These are phyloP conservation scores for Frankliniella fusca DNA, from an alignment of 2,888 invertebrate species.

Conservation along the genomic window DNA sequence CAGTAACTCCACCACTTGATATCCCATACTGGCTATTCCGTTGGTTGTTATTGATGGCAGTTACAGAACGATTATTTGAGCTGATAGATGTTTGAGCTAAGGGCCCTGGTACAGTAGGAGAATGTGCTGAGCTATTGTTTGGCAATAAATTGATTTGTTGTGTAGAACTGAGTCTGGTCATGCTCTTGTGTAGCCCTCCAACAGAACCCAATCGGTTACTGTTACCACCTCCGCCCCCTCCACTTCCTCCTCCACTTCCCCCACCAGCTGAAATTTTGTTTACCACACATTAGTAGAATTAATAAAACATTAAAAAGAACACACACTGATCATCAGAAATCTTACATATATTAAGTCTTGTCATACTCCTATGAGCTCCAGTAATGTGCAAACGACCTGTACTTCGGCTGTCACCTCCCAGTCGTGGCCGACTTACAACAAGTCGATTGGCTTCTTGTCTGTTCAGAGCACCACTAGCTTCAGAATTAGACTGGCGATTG, in stretches of 20 bases:
- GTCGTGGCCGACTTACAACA: conserved; percentile 40
- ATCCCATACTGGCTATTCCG: conserved; percentile 35
- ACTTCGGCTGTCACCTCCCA: conserved; percentile 64
- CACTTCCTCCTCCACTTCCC: not conserved
- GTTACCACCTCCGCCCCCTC: not conserved
- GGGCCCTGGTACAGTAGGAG: conserved; percentile 25
- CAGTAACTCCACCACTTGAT: conserved; percentile 57
- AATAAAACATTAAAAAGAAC: not conserved
- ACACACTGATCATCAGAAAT: conserved; percentile 27
- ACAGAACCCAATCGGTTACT: conserved; percentile 57
- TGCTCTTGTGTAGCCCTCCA: conserved; percentile 74
- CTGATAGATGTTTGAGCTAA: conserved; percentile 29
- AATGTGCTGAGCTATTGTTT: conserved; percentile 44
- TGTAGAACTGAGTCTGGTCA: conserved; percentile 74
- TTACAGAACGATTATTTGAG: conserved; percentile 30
- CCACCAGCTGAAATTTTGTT: conserved; percentile 36
- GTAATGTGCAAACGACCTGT: conserved; percentile 68
- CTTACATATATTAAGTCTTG: conserved; percentile 62
- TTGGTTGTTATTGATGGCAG: conserved; percentile 31
- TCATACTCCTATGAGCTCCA: conserved; percentile 73
- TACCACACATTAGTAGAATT: not conserved
- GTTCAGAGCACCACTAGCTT: conserved; percentile 33
- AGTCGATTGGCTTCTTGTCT: conserved; percentile 40
- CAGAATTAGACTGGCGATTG: conserved; percentile 34
- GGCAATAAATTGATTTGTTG: conserved; percentile 63